Evolutionary conservation across 2,797 vertebrate species (phyloP), one percentile per base, ranked within the genome.

Genomic region (Luscinia luscinia): DNA sequence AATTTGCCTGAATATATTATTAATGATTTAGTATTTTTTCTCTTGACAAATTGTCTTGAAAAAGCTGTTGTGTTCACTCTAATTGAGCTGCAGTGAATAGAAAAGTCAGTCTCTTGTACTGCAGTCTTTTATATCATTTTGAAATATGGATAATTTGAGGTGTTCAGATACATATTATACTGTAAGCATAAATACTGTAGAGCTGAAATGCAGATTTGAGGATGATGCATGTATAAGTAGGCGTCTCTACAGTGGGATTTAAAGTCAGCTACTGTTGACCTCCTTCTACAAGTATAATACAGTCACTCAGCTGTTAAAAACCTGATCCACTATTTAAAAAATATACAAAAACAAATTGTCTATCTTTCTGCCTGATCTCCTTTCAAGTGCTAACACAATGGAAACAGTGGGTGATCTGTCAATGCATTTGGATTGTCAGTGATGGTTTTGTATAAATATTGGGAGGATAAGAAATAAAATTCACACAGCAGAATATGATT

Each of bases 401-500:
- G 97, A 97, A 98, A 96, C 98, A 97, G 97, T 98, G 97, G 98
- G 97, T 98, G 98, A 98, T 98, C 98, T 97, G 98, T 98, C 98
- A 98, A 17, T 97, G 97, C 97, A 97, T 98, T 98, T 98, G 97
- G 97, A 97, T 98, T 98, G 98, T 98, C 97, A 98, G 75, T 98
- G 97, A 98, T 98, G 97, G 97, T 98, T 98, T 98, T 98, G 97
- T 98, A 97, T 98, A 98, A 98, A 98, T 98, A 98, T 97, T 98
- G 98, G 97, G 96, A 97, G 96, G 95, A 95, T 97, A 96, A 98
- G 98, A 98, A 98, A 98, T 98, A 98, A 98, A 98, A 98, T 98
- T 98, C 97, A 18, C 97, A 95, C 97, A 96, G 96, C 97, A 97
- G 98, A 98, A 98, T 98, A 97, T 97, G 93, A 98, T 98, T 98